Conservation (phyloP, 2,888 invertebrate species). For the Anthrax anthrax region DNA sequence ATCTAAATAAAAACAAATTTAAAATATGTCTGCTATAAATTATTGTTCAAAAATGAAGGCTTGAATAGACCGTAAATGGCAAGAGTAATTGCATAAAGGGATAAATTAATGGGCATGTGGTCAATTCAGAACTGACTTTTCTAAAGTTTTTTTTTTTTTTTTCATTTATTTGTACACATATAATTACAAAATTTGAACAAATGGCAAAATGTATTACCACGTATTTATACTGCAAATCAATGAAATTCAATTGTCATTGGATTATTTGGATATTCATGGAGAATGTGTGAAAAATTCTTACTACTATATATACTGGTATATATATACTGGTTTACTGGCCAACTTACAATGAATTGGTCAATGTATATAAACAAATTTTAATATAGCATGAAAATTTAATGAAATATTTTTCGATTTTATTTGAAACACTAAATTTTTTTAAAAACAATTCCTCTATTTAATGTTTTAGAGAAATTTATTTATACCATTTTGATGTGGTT, state of each 20-base stretch:
- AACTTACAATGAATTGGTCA: too few species aligned
- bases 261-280: background rate
- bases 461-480: too few species aligned
- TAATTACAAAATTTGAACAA: background rate
- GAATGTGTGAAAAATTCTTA: background rate
- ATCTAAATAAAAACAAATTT: background rate
- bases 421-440: too few species aligned
- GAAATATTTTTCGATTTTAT: too few species aligned
- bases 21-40: conserved; percentile 6
- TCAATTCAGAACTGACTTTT: background rate
- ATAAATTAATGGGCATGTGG: background rate
- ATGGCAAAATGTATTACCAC: background rate
- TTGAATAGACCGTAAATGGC: background rate
- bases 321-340: too few species aligned
- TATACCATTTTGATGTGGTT: too few species aligned
- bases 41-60: conserved; percentile 7
- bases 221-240: background rate
- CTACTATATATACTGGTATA: too few species aligned
- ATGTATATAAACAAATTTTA: too few species aligned
- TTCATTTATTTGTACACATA: too few species aligned
- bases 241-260: background rate
- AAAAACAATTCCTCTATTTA: too few species aligned
- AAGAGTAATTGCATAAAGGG: background rate
- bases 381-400: too few species aligned
- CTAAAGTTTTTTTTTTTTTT: too few species aligned